phyloP scores from a whole-genome alignment of 2,888 invertebrate species.

The Brachypalpus laphriformis region DNA sequence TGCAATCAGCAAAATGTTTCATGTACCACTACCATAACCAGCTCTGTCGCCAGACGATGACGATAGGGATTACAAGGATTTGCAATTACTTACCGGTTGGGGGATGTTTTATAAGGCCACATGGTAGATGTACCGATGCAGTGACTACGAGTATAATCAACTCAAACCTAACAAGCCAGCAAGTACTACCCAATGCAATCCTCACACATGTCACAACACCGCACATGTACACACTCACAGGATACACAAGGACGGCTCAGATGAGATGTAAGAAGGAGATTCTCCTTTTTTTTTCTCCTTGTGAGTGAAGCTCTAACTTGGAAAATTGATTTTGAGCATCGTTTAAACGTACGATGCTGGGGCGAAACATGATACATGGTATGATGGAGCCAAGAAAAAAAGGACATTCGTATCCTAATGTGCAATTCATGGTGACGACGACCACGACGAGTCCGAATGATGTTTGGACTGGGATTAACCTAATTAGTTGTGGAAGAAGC shows the following conservation, averaged over 20 bases:
- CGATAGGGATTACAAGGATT: constrained; percentile 62
- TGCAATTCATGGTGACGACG: constrained; percentile 27
- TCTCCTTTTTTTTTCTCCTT: background rate
- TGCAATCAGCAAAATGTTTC: constrained; percentile 37
- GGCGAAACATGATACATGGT: constrained; percentile 21
- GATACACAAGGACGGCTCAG: constrained; percentile 29
- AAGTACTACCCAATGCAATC: constrained; percentile 52
- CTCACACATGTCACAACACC: constrained; percentile 9
- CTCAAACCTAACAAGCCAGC: constrained; percentile 55
- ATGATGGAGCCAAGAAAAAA: background rate
- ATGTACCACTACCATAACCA: background rate
- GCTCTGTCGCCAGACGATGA: constrained; percentile 55
- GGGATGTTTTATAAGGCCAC: constrained; percentile 17
- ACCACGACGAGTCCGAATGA: constrained; percentile 6
- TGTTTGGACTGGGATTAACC: constrained; percentile 56
- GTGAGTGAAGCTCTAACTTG: constrained; percentile 12
- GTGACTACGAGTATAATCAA: constrained; percentile 61
- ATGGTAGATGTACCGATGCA: constrained; percentile 13
- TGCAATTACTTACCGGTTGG: constrained; percentile 60
- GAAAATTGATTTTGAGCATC: constrained; percentile 66
- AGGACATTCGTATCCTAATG: constrained; percentile 13
- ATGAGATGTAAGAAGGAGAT: constrained; percentile 18
- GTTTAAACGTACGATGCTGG: constrained; percentile 41
- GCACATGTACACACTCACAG: background rate
- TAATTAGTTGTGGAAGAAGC: constrained; percentile 47